Conservation (phyloP, 2,113 vertebrate species). For the Panthera tigris region DNA sequence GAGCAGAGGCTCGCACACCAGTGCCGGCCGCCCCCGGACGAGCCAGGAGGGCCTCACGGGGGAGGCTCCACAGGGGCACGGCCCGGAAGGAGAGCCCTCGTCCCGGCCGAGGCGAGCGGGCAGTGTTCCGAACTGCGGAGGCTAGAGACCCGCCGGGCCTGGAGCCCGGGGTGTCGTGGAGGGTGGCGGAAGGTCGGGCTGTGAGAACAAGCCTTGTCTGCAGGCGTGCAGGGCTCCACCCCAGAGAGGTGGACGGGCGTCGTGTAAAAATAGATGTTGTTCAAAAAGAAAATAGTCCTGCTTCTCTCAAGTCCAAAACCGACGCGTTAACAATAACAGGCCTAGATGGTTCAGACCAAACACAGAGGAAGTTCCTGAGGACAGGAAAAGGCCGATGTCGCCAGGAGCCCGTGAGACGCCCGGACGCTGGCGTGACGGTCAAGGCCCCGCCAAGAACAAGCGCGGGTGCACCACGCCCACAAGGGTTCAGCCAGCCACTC, state of each 20-base stretch:
- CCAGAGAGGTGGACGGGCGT: background rate
- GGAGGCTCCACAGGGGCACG: rapidly evolving
- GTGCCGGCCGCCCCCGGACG: background rate
- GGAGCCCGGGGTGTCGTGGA: rapidly evolving
- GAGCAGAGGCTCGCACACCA: rapidly evolving
- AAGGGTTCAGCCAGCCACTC: rapidly evolving
- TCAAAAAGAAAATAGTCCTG: background rate
- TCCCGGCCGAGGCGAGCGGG: background rate
- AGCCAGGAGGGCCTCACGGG: background rate
- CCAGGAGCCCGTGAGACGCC: background rate
- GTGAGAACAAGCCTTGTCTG: rapidly evolving
- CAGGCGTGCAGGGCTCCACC: rapidly evolving
- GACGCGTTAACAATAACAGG: background rate
- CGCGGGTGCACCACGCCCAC: rapidly evolving
- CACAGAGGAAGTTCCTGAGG: background rate
- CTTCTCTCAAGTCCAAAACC: background rate
- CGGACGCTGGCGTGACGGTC: background rate
- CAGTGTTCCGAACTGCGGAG: rapidly evolving
- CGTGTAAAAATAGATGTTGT: background rate
- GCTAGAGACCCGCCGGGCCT: rapidly evolving
- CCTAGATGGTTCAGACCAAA: background rate
- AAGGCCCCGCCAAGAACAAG: rapidly evolving
- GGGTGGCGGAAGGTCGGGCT: rapidly evolving
- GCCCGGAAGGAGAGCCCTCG: rapidly evolving
- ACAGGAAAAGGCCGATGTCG: background rate